Evolutionary conservation across 2,888 invertebrate species (phyloP), one percentile per base, ranked within the genome.

Genomic region (Fabriciana adippe): DNA sequence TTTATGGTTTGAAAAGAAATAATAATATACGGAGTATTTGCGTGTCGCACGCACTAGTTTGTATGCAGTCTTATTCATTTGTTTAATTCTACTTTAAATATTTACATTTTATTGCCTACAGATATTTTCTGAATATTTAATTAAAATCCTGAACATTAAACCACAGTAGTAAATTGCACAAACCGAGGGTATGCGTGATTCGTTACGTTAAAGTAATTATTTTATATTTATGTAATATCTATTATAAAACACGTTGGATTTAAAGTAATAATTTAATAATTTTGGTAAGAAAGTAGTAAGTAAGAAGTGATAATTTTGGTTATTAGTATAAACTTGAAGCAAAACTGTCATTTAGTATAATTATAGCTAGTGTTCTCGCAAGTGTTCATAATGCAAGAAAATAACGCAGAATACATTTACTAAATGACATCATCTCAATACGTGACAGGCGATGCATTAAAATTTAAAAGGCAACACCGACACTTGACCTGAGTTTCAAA

Each of bases 1-100:
- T 47, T 55, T 61, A 61, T 61, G 35, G 35, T 64, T 63, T 64
- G 47, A 67, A 60, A 67, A 56, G 64, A 67, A 67, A 41, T 41
- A 65, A 71, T 68, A 64, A 56, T 61, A 64, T 63, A 61, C 48
- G 55, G 13, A 62, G 48, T 14, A 66, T 21, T 71, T 50, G 71
- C 71, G 71, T 71, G 71, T 53, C 48, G 54, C 71, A 71, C 68
- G 68, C 66, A 61, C 64, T 55, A 31, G n/a, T 51, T 31, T 45
- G 26, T 59, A 55, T 60, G 26, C 45, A 50, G 41, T 45, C 57
- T 55, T 55, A 61, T 66, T 66, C 53, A 51, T 67, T 65, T 67
- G 62, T 54, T 63, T 55, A 54, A 21, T 64, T 63, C 41, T 57
- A 15, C 26, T 41, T 53, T 57, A 64, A 60, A 60, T 70, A 66